These are phyloP conservation scores for Diorhabda carinulata DNA, from an alignment of 1,140 invertebrate species.

Conservation along the genomic window DNA sequence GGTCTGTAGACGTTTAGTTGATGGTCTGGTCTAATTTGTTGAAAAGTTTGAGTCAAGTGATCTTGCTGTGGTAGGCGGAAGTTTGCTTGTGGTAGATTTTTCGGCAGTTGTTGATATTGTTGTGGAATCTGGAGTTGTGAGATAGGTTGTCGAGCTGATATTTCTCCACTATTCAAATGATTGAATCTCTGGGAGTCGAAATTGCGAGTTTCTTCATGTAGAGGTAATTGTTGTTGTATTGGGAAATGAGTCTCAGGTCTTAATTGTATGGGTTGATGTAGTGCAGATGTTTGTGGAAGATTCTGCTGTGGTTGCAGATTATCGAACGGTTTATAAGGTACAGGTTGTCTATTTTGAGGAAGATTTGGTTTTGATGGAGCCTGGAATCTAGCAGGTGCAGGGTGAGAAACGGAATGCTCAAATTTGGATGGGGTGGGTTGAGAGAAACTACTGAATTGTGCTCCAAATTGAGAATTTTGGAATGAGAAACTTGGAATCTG, in stretches of 20 bases:
- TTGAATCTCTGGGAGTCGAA: slow-evolving; percentile 28
- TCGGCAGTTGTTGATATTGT: slow-evolving; percentile 27
- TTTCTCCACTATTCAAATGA: slow-evolving; percentile 5
- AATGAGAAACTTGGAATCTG: slow-evolving; percentile 31
- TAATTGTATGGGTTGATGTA: slow-evolving; percentile 45
- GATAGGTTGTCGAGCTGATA: neutral
- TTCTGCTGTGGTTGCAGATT: slow-evolving; percentile 28
- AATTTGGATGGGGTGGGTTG: slow-evolving; percentile 34
- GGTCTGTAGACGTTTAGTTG: neutral
- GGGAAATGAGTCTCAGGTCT: slow-evolving; percentile 47
- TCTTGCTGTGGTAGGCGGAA: slow-evolving; percentile 32
- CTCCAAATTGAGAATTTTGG: slow-evolving; percentile 30
- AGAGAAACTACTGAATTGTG: slow-evolving; percentile 46
- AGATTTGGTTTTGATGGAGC: slow-evolving; percentile 21
- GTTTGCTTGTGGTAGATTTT: slow-evolving; percentile 24
- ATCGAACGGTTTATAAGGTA: slow-evolving; percentile 42
- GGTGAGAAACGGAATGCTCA: slow-evolving; percentile 31
- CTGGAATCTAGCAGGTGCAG: slow-evolving; percentile 29
- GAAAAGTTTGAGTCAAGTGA: slow-evolving; percentile 28
- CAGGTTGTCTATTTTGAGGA: slow-evolving; percentile 45
- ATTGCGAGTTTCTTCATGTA: slow-evolving; percentile 27
- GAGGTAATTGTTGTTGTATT: slow-evolving; percentile 42
- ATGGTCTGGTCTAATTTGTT: slow-evolving; percentile 22
- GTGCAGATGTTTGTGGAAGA: slow-evolving; percentile 43
- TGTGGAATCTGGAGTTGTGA: neutral